These are phyloP conservation scores for Sebastes baramenuke DNA, from an alignment of 2,797 vertebrate genomes.

Conservation along the genomic window DNA sequence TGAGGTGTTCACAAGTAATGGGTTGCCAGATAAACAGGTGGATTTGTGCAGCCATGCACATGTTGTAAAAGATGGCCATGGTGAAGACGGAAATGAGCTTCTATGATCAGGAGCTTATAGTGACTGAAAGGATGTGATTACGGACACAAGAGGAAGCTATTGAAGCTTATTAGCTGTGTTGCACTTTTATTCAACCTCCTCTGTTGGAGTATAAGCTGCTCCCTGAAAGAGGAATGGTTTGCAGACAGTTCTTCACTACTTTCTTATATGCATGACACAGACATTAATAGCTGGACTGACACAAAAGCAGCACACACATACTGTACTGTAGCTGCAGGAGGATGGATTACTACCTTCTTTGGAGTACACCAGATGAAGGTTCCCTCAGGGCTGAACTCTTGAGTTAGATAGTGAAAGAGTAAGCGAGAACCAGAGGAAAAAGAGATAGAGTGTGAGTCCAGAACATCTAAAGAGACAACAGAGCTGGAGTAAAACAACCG, in stretches of 20 bases:
- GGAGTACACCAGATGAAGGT: conserved; percentile 22
- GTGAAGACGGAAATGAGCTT: neutral
- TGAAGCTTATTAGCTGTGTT: neutral
- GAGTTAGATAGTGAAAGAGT: conserved; percentile 19
- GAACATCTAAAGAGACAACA: conserved; percentile 44
- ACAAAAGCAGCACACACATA: conserved; percentile 12
- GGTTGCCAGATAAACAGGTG: conserved; percentile 1
- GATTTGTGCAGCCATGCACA: neutral
- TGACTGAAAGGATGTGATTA: neutral
- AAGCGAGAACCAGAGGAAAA: conserved; percentile 13
- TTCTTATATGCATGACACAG: neutral
- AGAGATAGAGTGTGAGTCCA: conserved; percentile 2
- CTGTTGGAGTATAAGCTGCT: neutral
- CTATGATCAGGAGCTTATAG: neutral
- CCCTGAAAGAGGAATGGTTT: neutral
- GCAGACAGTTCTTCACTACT: neutral
- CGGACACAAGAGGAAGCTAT: neutral
- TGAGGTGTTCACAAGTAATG: neutral
- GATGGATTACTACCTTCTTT: conserved; percentile 33
- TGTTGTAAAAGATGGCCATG: neutral
- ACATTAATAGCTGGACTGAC: neutral
- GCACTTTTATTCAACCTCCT: neutral
- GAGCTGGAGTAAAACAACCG: conserved; percentile 40
- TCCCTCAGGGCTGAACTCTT: conserved; percentile 12
- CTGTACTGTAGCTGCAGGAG: conserved; percentile 4